Base-by-base conservation (phyloP, 2,888 invertebrate genomes). In the Dioctria linearis region DNA sequence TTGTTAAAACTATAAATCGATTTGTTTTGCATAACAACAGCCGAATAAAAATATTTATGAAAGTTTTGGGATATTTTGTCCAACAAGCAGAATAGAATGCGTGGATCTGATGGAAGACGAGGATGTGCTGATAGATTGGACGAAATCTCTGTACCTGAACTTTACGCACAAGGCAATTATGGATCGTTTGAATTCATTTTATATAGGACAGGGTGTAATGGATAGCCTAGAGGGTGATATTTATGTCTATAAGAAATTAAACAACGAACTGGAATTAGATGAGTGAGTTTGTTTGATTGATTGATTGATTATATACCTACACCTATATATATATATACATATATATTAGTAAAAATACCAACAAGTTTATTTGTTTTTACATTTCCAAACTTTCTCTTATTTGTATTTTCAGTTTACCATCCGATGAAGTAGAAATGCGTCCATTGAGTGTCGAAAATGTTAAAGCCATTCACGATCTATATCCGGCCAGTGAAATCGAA, bases 401-500 rank as follows among this genome's bases (percentile, higher is more conserved):
- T 61, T 67, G 59, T 49, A 9, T 8, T 43, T 67, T 0, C 87
- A 91, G 91, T 84, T 87, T 93, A 86, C 90, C 91, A 85, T 86
- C 87, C 89, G 91, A 92, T 88, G 93, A 93, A 90, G 94, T 93
- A 88, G 93, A 93, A 90, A 92, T 95, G 92, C 92, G 93, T 87
- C 94, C 94, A 84, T 90, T 96, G 84, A 92, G 92, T 85, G 92
- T 93, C 67, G 94, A 95, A 87, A 94, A 95, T 90, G 95, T 95
- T 88, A 92, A 93, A 88, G 93, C 93, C 83, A 95, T 96, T 85
- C 94, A 96, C 90, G 95, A 95, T 86, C 90, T 96, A 85, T 96
- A 96, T 90, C 96, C 96, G 82, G 95, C 95, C 85, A 95, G 95
- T 88, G 95, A 95, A 88, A 95, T 96, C 91, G 96, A 96, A 88